Evolutionary conservation across 1,140 invertebrate genomes (phyloP).

Genomic region (Microplitis demolitor): DNA sequence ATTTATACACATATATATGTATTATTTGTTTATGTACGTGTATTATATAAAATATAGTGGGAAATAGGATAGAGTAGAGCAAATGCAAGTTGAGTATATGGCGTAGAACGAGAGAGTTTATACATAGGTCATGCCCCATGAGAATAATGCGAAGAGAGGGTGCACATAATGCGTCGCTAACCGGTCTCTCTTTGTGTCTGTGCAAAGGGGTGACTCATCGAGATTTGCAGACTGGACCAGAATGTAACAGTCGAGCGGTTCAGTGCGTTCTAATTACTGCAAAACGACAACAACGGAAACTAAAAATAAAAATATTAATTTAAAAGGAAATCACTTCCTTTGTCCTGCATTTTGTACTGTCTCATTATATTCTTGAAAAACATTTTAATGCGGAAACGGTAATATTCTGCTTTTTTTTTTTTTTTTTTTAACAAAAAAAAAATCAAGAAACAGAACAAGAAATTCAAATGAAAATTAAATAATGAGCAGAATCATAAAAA

Average conservation of each 20-base stretch:
- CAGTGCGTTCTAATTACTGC: slow-evolving; percentile 23
- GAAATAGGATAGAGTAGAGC: no score
- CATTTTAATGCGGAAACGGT: no score
- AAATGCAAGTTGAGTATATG: no score
- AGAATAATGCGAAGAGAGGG: slow-evolving; percentile 4
- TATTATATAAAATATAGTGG: no score
- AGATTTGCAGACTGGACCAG: slow-evolving; percentile 24
- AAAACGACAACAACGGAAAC: slow-evolving; percentile 4
- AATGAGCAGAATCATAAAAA: no score
- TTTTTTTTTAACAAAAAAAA: no score
- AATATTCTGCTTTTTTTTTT: no score
- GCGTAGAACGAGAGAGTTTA: not conserved
- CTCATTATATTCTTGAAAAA: no score
- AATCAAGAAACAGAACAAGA: no score
- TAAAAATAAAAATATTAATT: not conserved
- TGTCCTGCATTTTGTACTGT: not conserved
- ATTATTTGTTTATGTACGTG: not conserved
- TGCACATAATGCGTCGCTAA: slow-evolving; percentile 1
- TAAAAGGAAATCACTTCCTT: not conserved
- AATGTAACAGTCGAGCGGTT: slow-evolving; percentile 24
- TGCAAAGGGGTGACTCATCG: slow-evolving; percentile 28
- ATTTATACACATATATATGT: not conserved
- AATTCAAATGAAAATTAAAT: no score
- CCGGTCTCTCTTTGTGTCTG: slow-evolving; percentile 20
- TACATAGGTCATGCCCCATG: slow-evolving; percentile 3